A percentile compares a stretch with the other conserved stretches of the same genome.
Evolutionary conservation across 2,113 vertebrate genomes (phyloP).

Genomic region (Synodontis membranacea): DNA sequence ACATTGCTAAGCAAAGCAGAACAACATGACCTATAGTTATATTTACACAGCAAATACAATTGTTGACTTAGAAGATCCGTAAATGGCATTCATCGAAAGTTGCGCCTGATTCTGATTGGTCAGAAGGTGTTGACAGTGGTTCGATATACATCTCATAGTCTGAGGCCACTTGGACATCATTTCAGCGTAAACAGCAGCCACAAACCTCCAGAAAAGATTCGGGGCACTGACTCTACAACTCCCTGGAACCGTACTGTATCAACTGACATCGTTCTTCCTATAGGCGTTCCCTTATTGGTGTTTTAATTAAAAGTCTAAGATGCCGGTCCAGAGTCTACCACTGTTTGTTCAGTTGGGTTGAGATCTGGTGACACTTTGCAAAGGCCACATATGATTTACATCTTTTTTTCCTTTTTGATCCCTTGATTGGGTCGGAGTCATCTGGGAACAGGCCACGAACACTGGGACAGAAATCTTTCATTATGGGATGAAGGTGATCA

Average conservation of each 20-base stretch:
- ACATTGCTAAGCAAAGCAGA: constrained; percentile 16
- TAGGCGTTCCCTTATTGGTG: neutral
- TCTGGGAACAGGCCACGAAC: neutral
- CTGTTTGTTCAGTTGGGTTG: neutral
- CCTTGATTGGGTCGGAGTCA: neutral
- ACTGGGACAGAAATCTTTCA: neutral
- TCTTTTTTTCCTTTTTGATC: neutral
- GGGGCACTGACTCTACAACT: neutral
- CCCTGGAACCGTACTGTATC: neutral
- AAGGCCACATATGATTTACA: neutral
- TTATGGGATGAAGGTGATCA: neutral
- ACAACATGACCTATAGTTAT: constrained; percentile 10
- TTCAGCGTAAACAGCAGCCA: neutral
- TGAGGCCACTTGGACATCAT: neutral
- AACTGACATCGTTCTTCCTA: neutral
- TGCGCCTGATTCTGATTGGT: neutral
- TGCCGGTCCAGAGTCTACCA: neutral
- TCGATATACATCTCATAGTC: neutral
- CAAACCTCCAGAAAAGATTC: neutral
- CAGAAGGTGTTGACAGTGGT: neutral
- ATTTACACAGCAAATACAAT: neutral
- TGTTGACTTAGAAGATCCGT: neutral
- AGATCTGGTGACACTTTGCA: neutral
- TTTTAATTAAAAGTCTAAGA: neutral
- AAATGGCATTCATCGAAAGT: neutral